Percentiles rank a stretch among this genome's conserved stretches.
These are phyloP conservation scores for Henicopernis longicauda DNA, from an alignment of 2,113 vertebrate genomes.

Conservation along the genomic window DNA sequence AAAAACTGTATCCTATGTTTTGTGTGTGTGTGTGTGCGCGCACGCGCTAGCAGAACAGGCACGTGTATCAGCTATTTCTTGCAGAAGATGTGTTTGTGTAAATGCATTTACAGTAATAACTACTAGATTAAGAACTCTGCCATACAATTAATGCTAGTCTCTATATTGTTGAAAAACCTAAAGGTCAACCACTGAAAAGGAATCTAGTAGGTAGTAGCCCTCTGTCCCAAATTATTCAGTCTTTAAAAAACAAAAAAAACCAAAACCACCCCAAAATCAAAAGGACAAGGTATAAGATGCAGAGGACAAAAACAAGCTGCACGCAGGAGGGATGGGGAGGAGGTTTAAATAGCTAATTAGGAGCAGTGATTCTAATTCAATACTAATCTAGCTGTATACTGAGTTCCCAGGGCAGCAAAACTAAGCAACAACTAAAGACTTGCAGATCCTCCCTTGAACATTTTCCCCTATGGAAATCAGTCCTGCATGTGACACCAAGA, in stretches of 20 bases:
- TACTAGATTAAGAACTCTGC: neutral
- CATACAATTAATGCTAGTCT: neutral
- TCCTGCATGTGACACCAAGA: neutral
- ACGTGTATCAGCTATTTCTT: neutral
- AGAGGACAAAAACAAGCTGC: neutral
- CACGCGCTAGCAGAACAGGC: neutral
- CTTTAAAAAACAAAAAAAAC: neutral
- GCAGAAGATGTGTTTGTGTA: neutral
- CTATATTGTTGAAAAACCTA: neutral
- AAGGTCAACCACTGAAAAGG: neutral
- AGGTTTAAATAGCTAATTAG: neutral
- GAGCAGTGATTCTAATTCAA: neutral
- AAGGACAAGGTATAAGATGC: neutral
- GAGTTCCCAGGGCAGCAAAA: neutral
- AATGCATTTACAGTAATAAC: neutral
- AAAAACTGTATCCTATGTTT: accelerated
- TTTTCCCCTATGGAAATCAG: slow-evolving; percentile 2
- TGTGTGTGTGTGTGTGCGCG: too few relatives aligned
- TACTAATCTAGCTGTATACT: neutral
- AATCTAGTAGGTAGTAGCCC: neutral
- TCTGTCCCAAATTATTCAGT: neutral
- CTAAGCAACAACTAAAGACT: neutral
- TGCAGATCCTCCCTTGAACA: neutral
- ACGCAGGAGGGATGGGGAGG: neutral
- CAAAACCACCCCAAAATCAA: neutral